Evolutionary conservation across 2,113 vertebrate species (phyloP).

Genomic region (Maccullochella peelii): DNA sequence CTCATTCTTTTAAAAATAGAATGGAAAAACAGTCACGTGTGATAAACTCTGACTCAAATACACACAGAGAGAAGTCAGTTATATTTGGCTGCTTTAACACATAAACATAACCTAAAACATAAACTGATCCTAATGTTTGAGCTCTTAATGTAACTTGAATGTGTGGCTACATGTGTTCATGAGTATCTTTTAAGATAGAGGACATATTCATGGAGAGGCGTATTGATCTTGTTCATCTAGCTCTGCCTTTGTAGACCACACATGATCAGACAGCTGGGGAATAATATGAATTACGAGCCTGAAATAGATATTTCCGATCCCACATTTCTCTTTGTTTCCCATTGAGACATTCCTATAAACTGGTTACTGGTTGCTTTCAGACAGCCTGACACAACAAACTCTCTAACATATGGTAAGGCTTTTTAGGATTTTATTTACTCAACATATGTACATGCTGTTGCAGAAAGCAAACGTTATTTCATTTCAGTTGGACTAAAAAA

Average conservation of each 20-base stretch:
- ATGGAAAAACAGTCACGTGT: conserved; percentile 4
- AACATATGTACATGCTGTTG: background rate
- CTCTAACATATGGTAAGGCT: background rate
- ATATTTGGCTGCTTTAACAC: background rate
- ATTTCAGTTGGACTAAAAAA: background rate
- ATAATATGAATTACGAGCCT: background rate
- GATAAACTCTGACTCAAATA: background rate
- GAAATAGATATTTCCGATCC: conserved; percentile 6
- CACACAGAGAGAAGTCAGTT: background rate
- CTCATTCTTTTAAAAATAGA: conserved; percentile 19
- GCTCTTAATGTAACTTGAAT: background rate
- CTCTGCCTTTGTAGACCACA: background rate
- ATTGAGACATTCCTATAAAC: conserved; percentile 11
- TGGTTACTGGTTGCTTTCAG: background rate
- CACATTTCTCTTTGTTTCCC: background rate
- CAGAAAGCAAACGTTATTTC: background rate
- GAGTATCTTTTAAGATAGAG: background rate
- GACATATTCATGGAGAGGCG: background rate
- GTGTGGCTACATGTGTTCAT: background rate
- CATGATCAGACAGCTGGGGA: background rate
- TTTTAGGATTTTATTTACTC: background rate
- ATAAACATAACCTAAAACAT: background rate
- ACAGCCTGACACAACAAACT: conserved; percentile 11
- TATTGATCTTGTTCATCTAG: background rate
- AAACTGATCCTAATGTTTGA: background rate